Conservation (phyloP, 2,888 invertebrate species). For the Drosophila koepferae region DNA sequence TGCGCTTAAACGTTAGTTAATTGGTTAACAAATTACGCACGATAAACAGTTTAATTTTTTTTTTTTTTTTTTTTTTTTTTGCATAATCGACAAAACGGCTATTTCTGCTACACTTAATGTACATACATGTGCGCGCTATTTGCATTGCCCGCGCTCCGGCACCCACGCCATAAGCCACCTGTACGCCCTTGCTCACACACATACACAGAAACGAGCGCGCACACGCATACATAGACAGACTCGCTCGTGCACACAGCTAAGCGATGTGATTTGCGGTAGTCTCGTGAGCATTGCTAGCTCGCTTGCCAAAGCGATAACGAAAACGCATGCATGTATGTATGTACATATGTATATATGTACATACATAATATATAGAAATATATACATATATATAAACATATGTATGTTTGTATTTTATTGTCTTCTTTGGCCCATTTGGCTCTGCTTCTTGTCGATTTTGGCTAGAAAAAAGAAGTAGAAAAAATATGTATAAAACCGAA, state of each 20-base stretch:
- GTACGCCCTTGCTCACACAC: conserved; percentile 70
- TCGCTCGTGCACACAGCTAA: conserved; percentile 20
- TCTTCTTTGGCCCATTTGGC: conserved; percentile 62
- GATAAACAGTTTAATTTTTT: conserved; percentile 29
- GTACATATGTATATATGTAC: background rate
- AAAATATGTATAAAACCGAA: conserved; percentile 9
- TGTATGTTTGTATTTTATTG: conserved; percentile 42
- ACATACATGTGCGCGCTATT: conserved; percentile 70
- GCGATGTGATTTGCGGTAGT: conserved; percentile 64
- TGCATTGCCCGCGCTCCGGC: conserved; percentile 53
- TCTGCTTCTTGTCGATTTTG: conserved; percentile 47
- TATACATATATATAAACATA: conserved; percentile 3
- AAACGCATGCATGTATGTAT: conserved; percentile 29
- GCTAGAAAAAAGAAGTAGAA: conserved; percentile 16
- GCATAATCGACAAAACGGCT: conserved; percentile 57
- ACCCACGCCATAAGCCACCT: conserved; percentile 73
- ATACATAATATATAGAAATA: conserved; percentile 3
- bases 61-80: conserved; percentile 37
- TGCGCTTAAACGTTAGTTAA: conserved; percentile 17
- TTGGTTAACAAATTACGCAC: conserved; percentile 32
- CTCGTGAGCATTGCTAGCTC: conserved; percentile 53
- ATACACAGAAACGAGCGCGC: conserved; percentile 6
- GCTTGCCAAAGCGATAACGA: conserved; percentile 52
- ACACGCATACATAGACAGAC: conserved; percentile 13
- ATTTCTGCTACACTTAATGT: conserved; percentile 33